A percentile compares a stretch with the other conserved stretches of the same genome.
phyloP scores from a whole-genome alignment of 2,888 invertebrate genomes.

The Unio delphinus region DNA sequence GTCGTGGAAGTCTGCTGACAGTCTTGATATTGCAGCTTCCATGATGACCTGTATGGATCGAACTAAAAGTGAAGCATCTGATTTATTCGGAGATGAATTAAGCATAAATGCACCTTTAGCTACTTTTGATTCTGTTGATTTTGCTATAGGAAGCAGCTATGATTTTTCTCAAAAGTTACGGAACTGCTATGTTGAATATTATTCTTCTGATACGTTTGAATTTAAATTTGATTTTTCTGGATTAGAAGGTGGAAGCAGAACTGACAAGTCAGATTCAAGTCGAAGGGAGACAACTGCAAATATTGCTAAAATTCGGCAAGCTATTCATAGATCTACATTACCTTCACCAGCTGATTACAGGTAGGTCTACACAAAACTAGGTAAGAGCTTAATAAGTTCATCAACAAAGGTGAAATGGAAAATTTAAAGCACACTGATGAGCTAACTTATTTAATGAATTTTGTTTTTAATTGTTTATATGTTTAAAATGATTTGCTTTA shows the following conservation, averaged over 20 bases:
- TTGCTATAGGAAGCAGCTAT: constrained; percentile 41
- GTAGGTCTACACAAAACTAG: constrained; percentile 14
- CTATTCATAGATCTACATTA: constrained; percentile 21
- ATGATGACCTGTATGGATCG: constrained; percentile 50
- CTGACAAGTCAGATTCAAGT: constrained; percentile 24
- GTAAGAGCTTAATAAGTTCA: too few relatives aligned
- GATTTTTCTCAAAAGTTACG: constrained; percentile 31
- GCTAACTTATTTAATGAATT: too few relatives aligned
- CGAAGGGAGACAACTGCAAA: constrained; percentile 26
- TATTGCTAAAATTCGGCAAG: constrained; percentile 36
- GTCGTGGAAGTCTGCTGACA: constrained; percentile 58
- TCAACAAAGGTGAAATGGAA: too few relatives aligned
- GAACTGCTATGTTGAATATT: constrained; percentile 29
- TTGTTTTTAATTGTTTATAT: too few relatives aligned
- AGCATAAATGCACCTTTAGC: constrained; percentile 55
- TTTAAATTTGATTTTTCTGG: constrained; percentile 55
- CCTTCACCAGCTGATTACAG: constrained; percentile 24
- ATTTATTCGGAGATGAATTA: constrained; percentile 51
- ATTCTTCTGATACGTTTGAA: constrained; percentile 43
- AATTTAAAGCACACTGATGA: too few relatives aligned
- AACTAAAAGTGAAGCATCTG: constrained; percentile 52
- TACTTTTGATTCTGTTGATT: constrained; percentile 56
- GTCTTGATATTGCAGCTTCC: constrained; percentile 47
- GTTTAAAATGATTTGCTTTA: too few relatives aligned
- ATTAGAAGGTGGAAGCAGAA: constrained; percentile 38